phyloP scores from a whole-genome alignment of 1,140 invertebrate genomes.

The Drosophila willistoni region DNA sequence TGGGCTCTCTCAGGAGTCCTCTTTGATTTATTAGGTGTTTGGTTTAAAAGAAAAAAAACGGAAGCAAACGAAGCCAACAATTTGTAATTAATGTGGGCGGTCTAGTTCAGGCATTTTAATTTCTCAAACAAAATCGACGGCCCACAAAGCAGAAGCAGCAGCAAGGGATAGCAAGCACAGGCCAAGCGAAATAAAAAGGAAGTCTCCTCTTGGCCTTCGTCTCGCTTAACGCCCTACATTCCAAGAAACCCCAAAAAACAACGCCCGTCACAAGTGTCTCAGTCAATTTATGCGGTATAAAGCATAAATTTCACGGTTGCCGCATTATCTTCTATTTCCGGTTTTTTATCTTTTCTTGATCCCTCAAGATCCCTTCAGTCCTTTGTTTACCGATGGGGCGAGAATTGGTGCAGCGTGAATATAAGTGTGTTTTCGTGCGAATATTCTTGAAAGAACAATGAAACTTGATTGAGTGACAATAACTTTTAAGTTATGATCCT shows the following conservation, averaged over 20 bases:
- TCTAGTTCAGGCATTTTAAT: slow-evolving; percentile 58
- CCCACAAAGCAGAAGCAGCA: background rate
- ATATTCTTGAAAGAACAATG: background rate
- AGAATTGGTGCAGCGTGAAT: slow-evolving; percentile 3
- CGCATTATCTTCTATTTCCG: slow-evolving; percentile 17
- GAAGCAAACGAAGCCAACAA: slow-evolving; percentile 22
- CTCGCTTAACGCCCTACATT: slow-evolving; percentile 1
- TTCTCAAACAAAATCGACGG: slow-evolving; percentile 58
- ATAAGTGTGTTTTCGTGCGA: background rate
- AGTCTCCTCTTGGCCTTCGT: background rate
- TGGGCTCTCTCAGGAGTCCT: slow-evolving; percentile 63
- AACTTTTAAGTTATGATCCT: too few relatives aligned
- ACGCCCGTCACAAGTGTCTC: slow-evolving; percentile 34
- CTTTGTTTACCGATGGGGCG: slow-evolving; percentile 3
- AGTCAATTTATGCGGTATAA: slow-evolving; percentile 34
- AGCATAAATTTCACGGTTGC: slow-evolving; percentile 32
- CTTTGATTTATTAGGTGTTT: slow-evolving; percentile 80
- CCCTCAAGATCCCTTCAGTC: background rate
- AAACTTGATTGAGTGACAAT: background rate
- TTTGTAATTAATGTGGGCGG: slow-evolving; percentile 75
- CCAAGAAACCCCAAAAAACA: slow-evolving; percentile 5
- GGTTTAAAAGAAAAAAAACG: slow-evolving; percentile 54
- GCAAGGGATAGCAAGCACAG: background rate
- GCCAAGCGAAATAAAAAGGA: slow-evolving; percentile 9
- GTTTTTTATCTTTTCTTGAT: slow-evolving; percentile 16